Conservation (phyloP, 2,888 invertebrate genomes). For the Helicoverpa assulta region DNA sequence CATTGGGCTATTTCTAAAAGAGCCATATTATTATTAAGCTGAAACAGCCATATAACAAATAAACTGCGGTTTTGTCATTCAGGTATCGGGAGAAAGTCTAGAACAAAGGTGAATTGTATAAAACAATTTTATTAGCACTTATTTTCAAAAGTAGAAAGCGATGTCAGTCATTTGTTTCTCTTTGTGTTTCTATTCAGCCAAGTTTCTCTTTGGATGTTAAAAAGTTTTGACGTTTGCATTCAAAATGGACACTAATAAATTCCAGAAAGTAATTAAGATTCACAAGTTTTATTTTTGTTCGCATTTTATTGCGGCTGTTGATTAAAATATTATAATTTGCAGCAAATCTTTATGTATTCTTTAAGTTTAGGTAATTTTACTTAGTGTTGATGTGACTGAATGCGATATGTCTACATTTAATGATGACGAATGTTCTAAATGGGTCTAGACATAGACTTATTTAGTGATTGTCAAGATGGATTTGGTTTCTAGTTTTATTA, state of each 20-base stretch:
- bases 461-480: neutral
- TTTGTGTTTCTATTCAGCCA: slow-evolving; percentile 29
- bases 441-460: neutral
- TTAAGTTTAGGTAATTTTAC: slow-evolving; percentile 10
- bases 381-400: neutral
- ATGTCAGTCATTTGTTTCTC: slow-evolving; percentile 36
- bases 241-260: slow-evolving; percentile 56
- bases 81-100: neutral
- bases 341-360: slow-evolving; percentile 1
- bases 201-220: slow-evolving; percentile 24
- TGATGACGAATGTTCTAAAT: slow-evolving; percentile 19
- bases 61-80: too few relatives aligned
- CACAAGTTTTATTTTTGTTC: slow-evolving; percentile 48
- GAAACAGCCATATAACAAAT: neutral
- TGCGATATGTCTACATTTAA: slow-evolving; percentile 12
- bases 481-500: neutral
- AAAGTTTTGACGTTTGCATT: slow-evolving; percentile 60
- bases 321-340: slow-evolving; percentile 31
- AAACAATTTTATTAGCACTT: neutral
- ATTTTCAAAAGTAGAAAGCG: slow-evolving; percentile 21
- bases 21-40: neutral
- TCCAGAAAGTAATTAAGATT: slow-evolving; percentile 55
- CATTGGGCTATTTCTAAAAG: slow-evolving; percentile 1
- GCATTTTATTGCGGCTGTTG: slow-evolving; percentile 16
- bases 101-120: neutral